Conservation (phyloP, 1,140 invertebrate genomes). For the Megalonaias nervosa region DNA sequence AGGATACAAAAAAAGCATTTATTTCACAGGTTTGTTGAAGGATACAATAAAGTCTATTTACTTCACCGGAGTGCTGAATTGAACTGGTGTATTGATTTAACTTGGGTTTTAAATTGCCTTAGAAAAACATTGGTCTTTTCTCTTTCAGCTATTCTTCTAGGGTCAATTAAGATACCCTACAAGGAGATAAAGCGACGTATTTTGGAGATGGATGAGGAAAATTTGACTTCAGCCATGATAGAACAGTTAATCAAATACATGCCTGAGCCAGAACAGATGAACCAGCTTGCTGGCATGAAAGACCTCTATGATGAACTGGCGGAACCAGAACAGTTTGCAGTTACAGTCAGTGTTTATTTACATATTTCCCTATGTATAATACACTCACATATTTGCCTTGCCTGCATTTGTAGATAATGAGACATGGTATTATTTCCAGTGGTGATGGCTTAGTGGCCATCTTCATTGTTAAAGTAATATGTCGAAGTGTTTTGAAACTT, state of each 20-base stretch:
- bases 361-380: too few relatives aligned
- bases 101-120: neutral
- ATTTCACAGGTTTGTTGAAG: too few relatives aligned
- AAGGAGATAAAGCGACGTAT: constrained; percentile 89
- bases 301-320: constrained; percentile 86
- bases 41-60: too few relatives aligned
- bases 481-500: too few relatives aligned
- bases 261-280: constrained; percentile 89
- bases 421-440: too few relatives aligned
- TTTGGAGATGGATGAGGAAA: constrained; percentile 87
- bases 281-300: constrained; percentile 85
- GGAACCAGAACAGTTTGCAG: constrained; percentile 95
- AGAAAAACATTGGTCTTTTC: constrained; percentile 2
- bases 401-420: too few relatives aligned
- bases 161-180: constrained; percentile 90
- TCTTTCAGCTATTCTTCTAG: constrained; percentile 83
- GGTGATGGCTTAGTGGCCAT: too few relatives aligned
- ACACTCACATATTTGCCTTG: too few relatives aligned
- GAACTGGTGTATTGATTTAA: neutral
- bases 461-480: too few relatives aligned
- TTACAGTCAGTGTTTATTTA: constrained; percentile 78
- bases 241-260: constrained; percentile 88
- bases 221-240: constrained; percentile 85
- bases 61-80: too few relatives aligned
- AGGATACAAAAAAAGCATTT: too few relatives aligned